These are phyloP conservation scores for Petaurus breviceps DNA, from an alignment of 2,113 vertebrate species.

Conservation along the genomic window DNA sequence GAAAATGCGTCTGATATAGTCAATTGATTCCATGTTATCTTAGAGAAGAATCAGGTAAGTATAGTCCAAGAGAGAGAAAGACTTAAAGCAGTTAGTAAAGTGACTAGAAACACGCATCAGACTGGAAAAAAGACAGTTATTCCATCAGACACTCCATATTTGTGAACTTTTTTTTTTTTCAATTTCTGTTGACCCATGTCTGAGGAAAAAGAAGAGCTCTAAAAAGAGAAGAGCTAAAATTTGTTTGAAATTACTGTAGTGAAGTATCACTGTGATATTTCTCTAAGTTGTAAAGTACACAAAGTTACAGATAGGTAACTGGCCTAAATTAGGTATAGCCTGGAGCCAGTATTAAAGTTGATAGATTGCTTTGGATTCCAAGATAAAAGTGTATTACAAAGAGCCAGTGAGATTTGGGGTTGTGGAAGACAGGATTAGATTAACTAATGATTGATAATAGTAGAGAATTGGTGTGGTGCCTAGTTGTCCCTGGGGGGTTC, in stretches of 20 bases:
- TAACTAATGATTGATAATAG: background rate
- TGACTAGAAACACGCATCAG: background rate
- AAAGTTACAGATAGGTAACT: background rate
- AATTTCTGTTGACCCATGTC: too few species aligned
- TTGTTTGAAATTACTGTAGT: background rate
- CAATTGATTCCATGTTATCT: background rate
- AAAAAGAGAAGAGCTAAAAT: background rate
- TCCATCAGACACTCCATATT: background rate
- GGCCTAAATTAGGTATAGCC: conserved; percentile 1
- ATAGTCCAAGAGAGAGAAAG: background rate
- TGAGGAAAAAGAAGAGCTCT: background rate
- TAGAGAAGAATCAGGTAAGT: background rate
- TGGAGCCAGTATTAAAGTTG: background rate
- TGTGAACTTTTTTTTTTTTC: background rate
- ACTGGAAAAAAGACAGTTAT: background rate
- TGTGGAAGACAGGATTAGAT: background rate
- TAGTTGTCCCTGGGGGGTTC: conserved; percentile 9
- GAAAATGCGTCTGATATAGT: background rate
- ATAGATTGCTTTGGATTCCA: background rate
- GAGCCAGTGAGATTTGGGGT: background rate
- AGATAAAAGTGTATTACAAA: background rate
- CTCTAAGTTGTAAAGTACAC: background rate
- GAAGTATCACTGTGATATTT: background rate
- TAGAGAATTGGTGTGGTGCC: background rate
- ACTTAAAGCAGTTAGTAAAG: background rate